Evolutionary conservation across 2,113 vertebrate genomes (phyloP), one percentile per base, ranked within the genome.

Genomic region (Cisticola juncidis): DNA sequence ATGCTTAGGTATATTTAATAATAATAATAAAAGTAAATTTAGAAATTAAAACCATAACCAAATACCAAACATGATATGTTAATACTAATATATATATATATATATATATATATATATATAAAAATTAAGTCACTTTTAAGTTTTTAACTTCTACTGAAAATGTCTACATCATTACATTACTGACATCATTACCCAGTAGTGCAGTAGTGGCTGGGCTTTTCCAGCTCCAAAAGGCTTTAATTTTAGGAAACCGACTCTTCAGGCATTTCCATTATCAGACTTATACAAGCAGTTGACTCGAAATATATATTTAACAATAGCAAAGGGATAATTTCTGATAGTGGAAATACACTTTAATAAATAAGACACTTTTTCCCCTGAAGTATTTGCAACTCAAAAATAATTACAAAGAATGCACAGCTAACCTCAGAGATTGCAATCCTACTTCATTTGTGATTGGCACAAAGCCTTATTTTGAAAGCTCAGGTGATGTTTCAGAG

Each of bases 21-120:
- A 51, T 17, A 54, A n/a, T 17, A 21, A 40, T 9, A 65, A 29
- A 26, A 45, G 8, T 5, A 19, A 9, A 47, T 35, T 8, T 4
- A 48, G 42, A 38, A 33, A 5, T 9, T 1, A 5, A 40, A 69
- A 42, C 1, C 3, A 5, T 9, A 56, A 72, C 1, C 2, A 42
- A 77, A 15, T 0, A 58, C 25, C 2, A 64, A 53, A n/a, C 54
- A 44, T 13, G 8, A 0, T 48, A 2, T 10, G 20, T n/a, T 40
- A 58, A 11, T 14, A n/a, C n/a, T n/a, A n/a, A n/a, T n/a, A n/a
- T n/a, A n/a, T n/a, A n/a, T n/a, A n/a, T n/a, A n/a, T n/a, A n/a
- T n/a, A n/a, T n/a, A n/a, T n/a, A n/a, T n/a, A n/a, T n/a, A n/a
- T n/a, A n/a, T n/a, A n/a, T n/a, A n/a, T n/a, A n/a, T n/a, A 57